phyloP scores from a whole-genome alignment of 2,113 vertebrate species.

The Orycteropus afer region DNA sequence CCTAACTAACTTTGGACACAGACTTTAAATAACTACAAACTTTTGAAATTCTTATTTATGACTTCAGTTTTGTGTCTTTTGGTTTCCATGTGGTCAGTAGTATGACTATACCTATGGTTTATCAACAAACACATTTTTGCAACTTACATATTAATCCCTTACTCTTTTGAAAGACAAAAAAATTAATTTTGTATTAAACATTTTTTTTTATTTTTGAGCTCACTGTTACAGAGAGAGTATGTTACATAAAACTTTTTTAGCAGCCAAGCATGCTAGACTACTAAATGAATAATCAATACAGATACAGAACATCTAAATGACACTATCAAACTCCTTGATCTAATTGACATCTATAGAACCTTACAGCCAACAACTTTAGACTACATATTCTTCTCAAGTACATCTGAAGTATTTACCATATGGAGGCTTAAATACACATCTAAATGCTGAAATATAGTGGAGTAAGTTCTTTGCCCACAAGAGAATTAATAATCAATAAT shows the following conservation, averaged over 20 bases:
- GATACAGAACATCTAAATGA: too few relatives aligned
- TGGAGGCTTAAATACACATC: not conserved
- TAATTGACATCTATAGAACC: too few relatives aligned
- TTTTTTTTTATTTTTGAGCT: constrained; percentile 1
- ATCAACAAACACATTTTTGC: not conserved
- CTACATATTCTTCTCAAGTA: not conserved
- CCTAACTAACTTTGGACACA: constrained; percentile 44
- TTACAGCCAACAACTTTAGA: too few relatives aligned
- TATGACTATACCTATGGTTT: not conserved
- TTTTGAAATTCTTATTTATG: not conserved
- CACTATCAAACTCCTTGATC: too few relatives aligned
- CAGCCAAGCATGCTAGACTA: too few relatives aligned
- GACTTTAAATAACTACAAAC: constrained; percentile 12
- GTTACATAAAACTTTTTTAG: not conserved
- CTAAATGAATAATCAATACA: too few relatives aligned
- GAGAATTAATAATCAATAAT: constrained; percentile 29
- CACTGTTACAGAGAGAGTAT: not conserved
- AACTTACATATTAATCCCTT: constrained; percentile 14
- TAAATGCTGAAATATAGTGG: not conserved
- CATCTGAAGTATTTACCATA: not conserved
- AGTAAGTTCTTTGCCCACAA: not conserved
- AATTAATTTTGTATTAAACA: constrained; percentile 5
- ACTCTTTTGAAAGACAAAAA: constrained; percentile 24
- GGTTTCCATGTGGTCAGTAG: not conserved
- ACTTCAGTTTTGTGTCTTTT: not conserved